Base-by-base conservation (phyloP, 2,113 vertebrate genomes). In the Nematolebias whitei region DNA sequence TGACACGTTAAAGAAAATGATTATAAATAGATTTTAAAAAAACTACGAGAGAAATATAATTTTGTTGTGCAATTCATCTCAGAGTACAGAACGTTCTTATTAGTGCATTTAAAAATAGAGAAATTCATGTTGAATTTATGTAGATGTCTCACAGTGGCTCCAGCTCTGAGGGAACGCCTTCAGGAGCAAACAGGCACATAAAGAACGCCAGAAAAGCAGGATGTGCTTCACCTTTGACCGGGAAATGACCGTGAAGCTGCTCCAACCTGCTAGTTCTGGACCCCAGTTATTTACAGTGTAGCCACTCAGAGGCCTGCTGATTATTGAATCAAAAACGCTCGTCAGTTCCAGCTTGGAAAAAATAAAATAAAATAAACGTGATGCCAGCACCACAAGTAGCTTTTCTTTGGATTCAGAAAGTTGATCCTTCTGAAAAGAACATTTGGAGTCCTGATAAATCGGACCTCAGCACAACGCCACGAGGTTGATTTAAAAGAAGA, bases 11-110 rank as follows among this genome's bases (percentile, higher is more conserved):
- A 67, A 18, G 59, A 68, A 40, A 13, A 26, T 84, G 61, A 53
- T 50, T 16, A 16, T 56, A 24, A 87, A 81, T 76, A 82, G 78
- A 16, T 41, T 35, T 80, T 54, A 77, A 63, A 67, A 73, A 77
- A 2, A 59, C 6, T 73, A 82, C 20, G 11, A 49, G 69, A 11
- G 55, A 80, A 71, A n/a, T 0, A 5, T 61, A 63, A 69, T 50
- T 59, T 71, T 64, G 38, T 63, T 18, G 47, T 62, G 18, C 22
- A 10, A 15, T 50, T 11, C 4, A n/a, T 66, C 60, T 67, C 49
- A 64, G 38, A 61, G n/a, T 1, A 71, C 39, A 62, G 24, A n/a
- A 10, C 32, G 29, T 12, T 41, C 20, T 40, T n/a, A n/a, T n/a
- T 56, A 53, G 65, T 76, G 65, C 18, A 63, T 55, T 41, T 57